Percentiles rank a stretch among this genome's conserved stretches.
phyloP scores from a whole-genome alignment of 2,797 vertebrate species.

The Anguilla marmorata region DNA sequence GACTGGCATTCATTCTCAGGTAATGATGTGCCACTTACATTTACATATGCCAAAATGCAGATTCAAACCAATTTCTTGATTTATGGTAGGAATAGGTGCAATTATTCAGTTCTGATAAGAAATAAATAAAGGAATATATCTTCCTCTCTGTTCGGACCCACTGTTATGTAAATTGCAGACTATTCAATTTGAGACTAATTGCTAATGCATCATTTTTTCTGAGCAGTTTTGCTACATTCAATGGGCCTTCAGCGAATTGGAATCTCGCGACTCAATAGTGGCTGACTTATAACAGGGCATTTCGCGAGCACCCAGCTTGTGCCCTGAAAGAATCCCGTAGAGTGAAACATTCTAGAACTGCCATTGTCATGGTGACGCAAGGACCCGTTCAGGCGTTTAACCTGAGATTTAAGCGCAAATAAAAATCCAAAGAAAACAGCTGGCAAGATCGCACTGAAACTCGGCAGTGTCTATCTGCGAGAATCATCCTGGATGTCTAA shows the following conservation, averaged over 20 bases:
- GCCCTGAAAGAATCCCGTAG: neutral
- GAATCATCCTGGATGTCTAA: neutral
- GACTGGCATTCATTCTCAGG: neutral
- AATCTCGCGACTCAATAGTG: neutral
- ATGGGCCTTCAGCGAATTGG: neutral
- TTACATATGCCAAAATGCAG: neutral
- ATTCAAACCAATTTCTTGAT: neutral
- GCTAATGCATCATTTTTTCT: neutral
- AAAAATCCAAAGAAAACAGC: neutral
- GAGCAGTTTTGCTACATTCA: neutral
- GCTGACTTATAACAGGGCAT: neutral
- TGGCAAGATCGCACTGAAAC: neutral
- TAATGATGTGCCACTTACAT: neutral
- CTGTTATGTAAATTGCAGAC: conserved; percentile 7
- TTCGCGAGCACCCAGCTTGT: neutral
- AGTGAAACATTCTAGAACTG: neutral
- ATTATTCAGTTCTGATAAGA: neutral
- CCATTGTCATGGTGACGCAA: neutral
- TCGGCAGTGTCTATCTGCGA: neutral
- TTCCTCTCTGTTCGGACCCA: neutral
- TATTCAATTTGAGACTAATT: neutral
- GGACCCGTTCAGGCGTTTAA: neutral
- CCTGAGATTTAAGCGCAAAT: neutral
- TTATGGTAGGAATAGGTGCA: neutral
- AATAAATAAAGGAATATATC: neutral